These are phyloP conservation scores for Okamejei kenojei DNA, from an alignment of 2,797 vertebrate genomes.

Conservation along the genomic window DNA sequence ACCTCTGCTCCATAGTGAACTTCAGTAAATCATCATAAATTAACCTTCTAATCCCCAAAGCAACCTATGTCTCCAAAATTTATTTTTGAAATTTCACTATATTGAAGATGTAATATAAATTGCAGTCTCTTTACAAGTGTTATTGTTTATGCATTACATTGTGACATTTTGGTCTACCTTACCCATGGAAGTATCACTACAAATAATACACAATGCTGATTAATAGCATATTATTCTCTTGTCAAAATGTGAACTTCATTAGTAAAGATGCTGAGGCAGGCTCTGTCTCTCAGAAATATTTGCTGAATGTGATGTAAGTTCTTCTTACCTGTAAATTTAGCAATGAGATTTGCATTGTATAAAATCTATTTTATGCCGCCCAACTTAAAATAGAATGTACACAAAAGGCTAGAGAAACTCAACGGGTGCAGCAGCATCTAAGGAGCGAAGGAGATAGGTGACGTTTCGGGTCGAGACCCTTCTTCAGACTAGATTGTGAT, in stretches of 20 bases:
- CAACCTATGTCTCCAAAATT: too few relatives aligned
- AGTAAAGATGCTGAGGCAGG: neutral
- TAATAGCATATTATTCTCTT: neutral
- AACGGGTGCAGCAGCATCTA: too few relatives aligned
- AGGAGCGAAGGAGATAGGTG: too few relatives aligned
- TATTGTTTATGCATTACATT: neutral
- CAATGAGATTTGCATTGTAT: neutral
- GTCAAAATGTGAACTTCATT: neutral
- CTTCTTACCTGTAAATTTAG: neutral
- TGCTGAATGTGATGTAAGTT: neutral
- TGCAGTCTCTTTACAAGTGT: neutral
- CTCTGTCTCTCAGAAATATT: neutral
- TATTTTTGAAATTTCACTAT: neutral
- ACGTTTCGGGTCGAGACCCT: too few relatives aligned
- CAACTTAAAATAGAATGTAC: too few relatives aligned
- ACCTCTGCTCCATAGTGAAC: too few relatives aligned
- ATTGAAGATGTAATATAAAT: neutral
- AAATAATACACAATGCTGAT: neutral
- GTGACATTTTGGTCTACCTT: neutral
- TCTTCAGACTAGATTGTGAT: too few relatives aligned
- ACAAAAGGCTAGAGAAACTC: too few relatives aligned
- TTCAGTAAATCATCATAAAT: too few relatives aligned
- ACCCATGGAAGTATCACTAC: neutral
- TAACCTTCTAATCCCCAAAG: too few relatives aligned
- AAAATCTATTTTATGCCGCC: neutral